These are phyloP conservation scores for Candoia aspera DNA, from an alignment of 2,113 vertebrate species.

Conservation along the genomic window DNA sequence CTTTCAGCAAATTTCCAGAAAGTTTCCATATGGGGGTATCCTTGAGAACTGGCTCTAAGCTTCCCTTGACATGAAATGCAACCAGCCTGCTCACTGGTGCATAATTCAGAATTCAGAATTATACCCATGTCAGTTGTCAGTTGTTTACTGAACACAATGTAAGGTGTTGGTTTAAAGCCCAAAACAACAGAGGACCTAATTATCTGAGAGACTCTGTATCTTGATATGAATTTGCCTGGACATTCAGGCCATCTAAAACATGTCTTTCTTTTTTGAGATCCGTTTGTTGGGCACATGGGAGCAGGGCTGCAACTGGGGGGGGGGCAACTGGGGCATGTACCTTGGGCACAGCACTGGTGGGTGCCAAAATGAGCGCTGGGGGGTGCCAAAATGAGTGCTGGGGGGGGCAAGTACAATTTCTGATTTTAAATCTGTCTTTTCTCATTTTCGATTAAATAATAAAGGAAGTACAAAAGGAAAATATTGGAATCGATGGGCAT, in stretches of 20 bases:
- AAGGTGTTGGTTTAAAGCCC: not conserved
- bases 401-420: too few relatives aligned
- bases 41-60: not conserved
- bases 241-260: not conserved
- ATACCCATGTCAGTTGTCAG: not conserved
- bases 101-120: constrained; percentile 1
- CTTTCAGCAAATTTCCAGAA: not conserved
- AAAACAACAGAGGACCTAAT: not conserved
- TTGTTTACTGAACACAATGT: not conserved
- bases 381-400: too few relatives aligned
- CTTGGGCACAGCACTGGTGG: too few relatives aligned
- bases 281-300: not conserved
- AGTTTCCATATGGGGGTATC: not conserved
- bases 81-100: not conserved
- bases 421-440: not conserved
- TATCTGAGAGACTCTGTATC: not conserved
- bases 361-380: too few relatives aligned
- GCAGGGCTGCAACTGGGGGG: too few relatives aligned
- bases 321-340: too few relatives aligned
- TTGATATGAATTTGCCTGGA: not conserved
- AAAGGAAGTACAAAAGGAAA: too few relatives aligned
- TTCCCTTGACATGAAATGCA: not conserved
- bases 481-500: too few relatives aligned
- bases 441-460: not conserved
- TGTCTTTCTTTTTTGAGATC: not conserved